Conservation (phyloP, 30 jellyfish, hydroid and myxozoan genomes). For the Turritopsis dohrnii region DNA sequence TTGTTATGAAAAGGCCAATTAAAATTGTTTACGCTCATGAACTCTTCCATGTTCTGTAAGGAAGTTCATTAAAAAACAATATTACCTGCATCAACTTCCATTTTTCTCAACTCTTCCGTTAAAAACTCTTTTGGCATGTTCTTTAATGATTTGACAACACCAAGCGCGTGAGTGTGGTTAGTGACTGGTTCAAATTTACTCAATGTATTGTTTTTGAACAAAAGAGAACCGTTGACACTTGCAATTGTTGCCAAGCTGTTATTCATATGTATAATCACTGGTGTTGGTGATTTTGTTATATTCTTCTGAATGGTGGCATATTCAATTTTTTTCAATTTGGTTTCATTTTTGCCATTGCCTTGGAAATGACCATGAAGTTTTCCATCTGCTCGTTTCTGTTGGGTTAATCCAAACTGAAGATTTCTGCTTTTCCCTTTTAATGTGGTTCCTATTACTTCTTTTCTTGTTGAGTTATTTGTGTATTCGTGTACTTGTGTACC, state of each 20-base stretch:
- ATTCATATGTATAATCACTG: not conserved
- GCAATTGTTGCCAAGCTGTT: not conserved
- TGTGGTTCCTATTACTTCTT: constrained; percentile 13
- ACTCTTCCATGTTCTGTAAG: no score
- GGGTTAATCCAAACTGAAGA: not conserved
- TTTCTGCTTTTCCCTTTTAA: constrained; percentile 7
- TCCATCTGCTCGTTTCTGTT: not conserved
- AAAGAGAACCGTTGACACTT: not conserved
- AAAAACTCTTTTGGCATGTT: not conserved
- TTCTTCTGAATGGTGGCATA: not conserved
- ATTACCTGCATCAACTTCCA: constrained; percentile 12
- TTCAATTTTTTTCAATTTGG: not conserved
- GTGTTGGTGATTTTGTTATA: not conserved
- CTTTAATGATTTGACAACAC: not conserved
- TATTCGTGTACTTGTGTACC: no score
- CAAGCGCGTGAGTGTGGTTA: not conserved
- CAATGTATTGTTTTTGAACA: not conserved
- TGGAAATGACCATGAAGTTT: not conserved
- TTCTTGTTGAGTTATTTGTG: not conserved
- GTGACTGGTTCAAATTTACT: not conserved
- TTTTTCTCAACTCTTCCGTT: not conserved
- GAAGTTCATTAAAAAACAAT: not conserved
- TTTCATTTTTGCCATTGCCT: not conserved
- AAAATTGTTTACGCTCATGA: no score
- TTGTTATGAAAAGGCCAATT: not conserved